phyloP scores from a whole-genome alignment of 2,888 invertebrate species.

The Synergus laeviventris region DNA sequence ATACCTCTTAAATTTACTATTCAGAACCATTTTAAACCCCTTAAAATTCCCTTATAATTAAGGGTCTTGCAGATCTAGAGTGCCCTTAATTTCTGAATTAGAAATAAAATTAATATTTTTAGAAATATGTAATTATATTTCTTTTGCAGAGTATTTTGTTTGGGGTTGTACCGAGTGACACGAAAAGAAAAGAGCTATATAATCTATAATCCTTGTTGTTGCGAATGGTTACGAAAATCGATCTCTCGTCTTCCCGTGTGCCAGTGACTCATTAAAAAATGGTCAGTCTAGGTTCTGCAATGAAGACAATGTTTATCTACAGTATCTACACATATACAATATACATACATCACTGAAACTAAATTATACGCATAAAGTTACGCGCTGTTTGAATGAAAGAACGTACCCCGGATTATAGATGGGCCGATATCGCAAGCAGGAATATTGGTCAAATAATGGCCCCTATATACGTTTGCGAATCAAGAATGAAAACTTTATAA shows the following conservation, averaged over 20 bases:
- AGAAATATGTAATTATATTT: background rate
- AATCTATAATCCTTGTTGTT: background rate
- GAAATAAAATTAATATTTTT: background rate
- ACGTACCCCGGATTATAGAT: slow-evolving; percentile 36
- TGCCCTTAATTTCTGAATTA: background rate
- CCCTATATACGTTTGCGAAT: background rate
- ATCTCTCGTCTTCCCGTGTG: slow-evolving; percentile 12
- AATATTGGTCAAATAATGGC: slow-evolving; percentile 26
- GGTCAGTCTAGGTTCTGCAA: slow-evolving; percentile 16
- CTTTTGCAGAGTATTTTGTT: background rate
- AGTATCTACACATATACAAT: slow-evolving; percentile 17
- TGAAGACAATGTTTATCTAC: slow-evolving; percentile 21
- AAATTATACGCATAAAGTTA: slow-evolving; percentile 26
- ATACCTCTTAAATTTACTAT: no score
- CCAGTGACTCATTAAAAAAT: slow-evolving; percentile 36
- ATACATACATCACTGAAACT: slow-evolving; percentile 22
- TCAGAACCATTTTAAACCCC: no score
- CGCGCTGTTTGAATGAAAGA: slow-evolving; percentile 31
- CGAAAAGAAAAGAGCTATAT: background rate
- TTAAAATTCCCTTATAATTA: no score
- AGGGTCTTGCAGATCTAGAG: no score
- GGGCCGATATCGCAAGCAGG: slow-evolving; percentile 30
- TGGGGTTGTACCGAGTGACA: background rate
- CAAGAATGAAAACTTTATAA: background rate
- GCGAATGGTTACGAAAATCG: slow-evolving; percentile 15